A percentile compares a stretch with the other conserved stretches of the same genome.
Conservation (phyloP, 2,797 vertebrate genomes). For the Liasis olivaceus region DNA sequence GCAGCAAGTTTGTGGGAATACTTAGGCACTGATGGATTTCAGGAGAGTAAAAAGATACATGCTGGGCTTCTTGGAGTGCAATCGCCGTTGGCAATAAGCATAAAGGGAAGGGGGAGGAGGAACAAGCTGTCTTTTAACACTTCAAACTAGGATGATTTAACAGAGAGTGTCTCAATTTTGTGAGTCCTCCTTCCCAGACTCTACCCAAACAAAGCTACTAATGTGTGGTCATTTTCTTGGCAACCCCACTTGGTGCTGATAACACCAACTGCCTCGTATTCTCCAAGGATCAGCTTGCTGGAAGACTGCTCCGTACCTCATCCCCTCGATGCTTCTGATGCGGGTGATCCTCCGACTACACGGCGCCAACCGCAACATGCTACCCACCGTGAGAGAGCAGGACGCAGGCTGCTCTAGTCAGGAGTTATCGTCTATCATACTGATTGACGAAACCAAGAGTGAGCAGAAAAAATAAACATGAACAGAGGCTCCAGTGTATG, state of each 20-base stretch:
- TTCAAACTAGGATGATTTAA: conserved; percentile 80
- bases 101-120: conserved; percentile 53
- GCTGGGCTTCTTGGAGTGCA: conserved; percentile 56
- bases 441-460: conserved; percentile 94
- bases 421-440: conserved; percentile 93
- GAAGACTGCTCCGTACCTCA: conserved; percentile 78
- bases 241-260: conserved; percentile 80
- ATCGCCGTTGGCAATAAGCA: conserved; percentile 65
- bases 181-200: conserved; percentile 78
- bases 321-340: conserved; percentile 82
- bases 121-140: conserved; percentile 85
- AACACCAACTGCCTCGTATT: conserved; percentile 81
- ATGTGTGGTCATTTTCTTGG: conserved; percentile 88
- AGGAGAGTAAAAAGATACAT: conserved; percentile 45
- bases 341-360: conserved; percentile 91
- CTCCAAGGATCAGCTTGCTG: conserved; percentile 82
- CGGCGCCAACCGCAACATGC: conserved; percentile 94
- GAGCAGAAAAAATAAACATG: conserved; percentile 95
- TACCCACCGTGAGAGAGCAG: conserved; percentile 92
- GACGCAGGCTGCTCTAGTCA: conserved; percentile 88
- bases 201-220: conserved; percentile 89
- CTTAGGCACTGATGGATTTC: conserved; percentile 22
- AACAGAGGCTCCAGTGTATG: conserved; percentile 96
- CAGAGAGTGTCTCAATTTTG: conserved; percentile 78
- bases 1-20: conserved; percentile 70